Evolutionary conservation across 2,797 vertebrate species (phyloP).

Genomic region (Masticophis lateralis): DNA sequence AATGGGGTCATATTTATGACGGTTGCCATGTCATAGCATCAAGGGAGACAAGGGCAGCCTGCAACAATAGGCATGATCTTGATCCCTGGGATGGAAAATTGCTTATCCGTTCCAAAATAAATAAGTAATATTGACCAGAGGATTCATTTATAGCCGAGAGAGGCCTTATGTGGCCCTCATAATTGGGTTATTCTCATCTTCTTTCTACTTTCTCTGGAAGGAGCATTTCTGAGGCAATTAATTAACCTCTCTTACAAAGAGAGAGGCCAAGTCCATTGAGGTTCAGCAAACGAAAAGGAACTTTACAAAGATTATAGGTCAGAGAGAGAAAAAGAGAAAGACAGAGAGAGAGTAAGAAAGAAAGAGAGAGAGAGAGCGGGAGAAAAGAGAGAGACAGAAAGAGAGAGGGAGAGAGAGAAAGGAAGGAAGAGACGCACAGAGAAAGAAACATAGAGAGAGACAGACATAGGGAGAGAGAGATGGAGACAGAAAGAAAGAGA

Average conservation of each 20-base stretch:
- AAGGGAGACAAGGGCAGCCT: neutral
- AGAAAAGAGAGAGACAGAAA: neutral
- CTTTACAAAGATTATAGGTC: constrained; percentile 22
- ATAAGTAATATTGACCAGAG: neutral
- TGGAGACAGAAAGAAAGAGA: too few species aligned
- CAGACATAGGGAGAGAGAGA: too few species aligned
- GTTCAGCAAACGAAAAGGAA: neutral
- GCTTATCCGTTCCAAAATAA: neutral
- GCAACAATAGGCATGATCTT: neutral
- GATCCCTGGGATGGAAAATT: neutral
- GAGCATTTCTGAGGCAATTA: constrained; percentile 32
- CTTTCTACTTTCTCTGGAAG: neutral
- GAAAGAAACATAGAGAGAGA: too few species aligned
- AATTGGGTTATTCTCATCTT: constrained; percentile 19
- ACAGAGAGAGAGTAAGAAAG: neutral
- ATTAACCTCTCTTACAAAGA: constrained; percentile 30
- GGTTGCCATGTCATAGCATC: neutral
- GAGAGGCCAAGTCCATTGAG: constrained; percentile 17
- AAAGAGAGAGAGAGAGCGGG: neutral
- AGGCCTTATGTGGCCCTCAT: neutral
- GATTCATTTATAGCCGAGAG: neutral
- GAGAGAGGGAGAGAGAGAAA: too few species aligned
- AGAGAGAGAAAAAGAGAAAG: neutral
- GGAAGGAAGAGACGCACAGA: too few species aligned
- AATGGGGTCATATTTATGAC: neutral